Evolutionary conservation across 1,140 invertebrate genomes (phyloP).

Genomic region (Scaptomyza montana): DNA sequence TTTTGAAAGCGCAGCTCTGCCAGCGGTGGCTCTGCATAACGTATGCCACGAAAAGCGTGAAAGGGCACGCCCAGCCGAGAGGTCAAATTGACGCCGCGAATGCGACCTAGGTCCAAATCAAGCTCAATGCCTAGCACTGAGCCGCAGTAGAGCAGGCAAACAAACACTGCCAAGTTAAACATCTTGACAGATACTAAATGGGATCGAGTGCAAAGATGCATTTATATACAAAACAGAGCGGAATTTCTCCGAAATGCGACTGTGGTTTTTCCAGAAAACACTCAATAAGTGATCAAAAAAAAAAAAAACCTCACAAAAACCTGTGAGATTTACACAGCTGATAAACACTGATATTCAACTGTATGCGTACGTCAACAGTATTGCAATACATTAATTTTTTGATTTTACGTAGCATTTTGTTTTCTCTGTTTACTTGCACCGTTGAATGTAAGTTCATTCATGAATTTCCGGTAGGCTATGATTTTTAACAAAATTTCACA

Average conservation of each 20-base stretch:
- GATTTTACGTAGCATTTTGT: too few relatives aligned
- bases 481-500: too few relatives aligned
- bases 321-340: background rate
- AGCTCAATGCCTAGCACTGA: conserved; percentile 43
- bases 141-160: background rate
- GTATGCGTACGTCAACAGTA: background rate
- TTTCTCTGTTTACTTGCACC: too few relatives aligned
- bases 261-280: conserved; percentile 2
- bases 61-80: conserved; percentile 84
- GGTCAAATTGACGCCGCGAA: conserved; percentile 59
- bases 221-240: conserved; percentile 16
- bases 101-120: conserved; percentile 57
- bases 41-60: conserved; percentile 87
- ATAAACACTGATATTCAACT: background rate
- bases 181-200: conserved; percentile 20
- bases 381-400: background rate
- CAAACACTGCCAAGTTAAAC: conserved; percentile 5
- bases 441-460: too few relatives aligned
- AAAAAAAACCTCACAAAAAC: background rate
- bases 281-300: background rate
- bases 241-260: background rate
- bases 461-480: too few relatives aligned
- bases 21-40: conserved; percentile 86
- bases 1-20: conserved; percentile 66
- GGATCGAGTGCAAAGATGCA: background rate